phyloP scores from a whole-genome alignment of 2,797 vertebrate genomes.

The Liasis olivaceus region DNA sequence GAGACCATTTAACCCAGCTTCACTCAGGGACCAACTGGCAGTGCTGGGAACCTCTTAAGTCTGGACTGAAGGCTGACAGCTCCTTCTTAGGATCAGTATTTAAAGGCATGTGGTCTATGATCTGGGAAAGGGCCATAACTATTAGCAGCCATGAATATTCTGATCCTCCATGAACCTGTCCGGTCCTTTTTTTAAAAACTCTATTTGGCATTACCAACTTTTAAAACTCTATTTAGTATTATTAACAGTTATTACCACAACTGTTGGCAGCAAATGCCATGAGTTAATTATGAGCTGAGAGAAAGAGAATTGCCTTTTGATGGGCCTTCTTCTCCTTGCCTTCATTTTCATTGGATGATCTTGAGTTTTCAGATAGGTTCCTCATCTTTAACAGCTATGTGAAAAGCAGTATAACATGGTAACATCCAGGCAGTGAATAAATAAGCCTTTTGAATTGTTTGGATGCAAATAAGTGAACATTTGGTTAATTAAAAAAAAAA shows the following conservation, averaged over 20 bases:
- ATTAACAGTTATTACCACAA: not conserved
- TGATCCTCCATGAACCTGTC: not conserved
- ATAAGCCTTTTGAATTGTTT: not conserved
- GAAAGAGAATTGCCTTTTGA: not conserved
- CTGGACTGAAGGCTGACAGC: not conserved
- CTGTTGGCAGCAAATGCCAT: not conserved
- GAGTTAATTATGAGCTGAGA: not conserved
- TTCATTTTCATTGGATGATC: not conserved
- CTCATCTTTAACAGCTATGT: not conserved
- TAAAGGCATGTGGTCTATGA: not conserved
- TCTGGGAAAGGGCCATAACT: not conserved
- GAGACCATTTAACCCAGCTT: not conserved
- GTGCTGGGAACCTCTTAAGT: not conserved
- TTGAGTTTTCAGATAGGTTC: not conserved
- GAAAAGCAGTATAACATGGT: not conserved
- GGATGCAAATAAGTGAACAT: not conserved
- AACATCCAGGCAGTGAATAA: not conserved
- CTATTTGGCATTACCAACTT: not conserved
- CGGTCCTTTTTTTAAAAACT: not conserved
- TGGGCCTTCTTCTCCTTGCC: not conserved
- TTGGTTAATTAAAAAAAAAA: not conserved
- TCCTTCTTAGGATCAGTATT: not conserved
- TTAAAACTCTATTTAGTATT: not conserved
- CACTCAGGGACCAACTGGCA: not conserved
- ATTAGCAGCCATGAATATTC: not conserved